Evolutionary conservation across 2,797 vertebrate genomes (phyloP), one percentile per base, ranked within the genome.

Genomic region (Austrolebias charrua): DNA sequence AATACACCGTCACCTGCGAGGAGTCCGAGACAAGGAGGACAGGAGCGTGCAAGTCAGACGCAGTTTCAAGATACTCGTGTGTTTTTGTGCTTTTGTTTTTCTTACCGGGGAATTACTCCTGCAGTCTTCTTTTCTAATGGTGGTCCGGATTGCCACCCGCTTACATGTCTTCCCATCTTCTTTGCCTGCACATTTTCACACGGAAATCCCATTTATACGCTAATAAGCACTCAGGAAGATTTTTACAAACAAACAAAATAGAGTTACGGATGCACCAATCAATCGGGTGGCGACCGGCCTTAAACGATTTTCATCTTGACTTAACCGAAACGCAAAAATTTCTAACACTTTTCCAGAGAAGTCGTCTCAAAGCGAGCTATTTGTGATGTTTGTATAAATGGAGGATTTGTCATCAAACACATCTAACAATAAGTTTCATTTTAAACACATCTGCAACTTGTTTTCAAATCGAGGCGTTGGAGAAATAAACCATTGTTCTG

Each of bases 81-180:
- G 7, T 29, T 10, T 58, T 10, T n/a, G n/a, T 7, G 45, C 12
- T 19, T 13, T 53, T n/a, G 28, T 35, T 13, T 64, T n/a, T 74
- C 96, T 95, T 92, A 99, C 98, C 82, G 96, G 94, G 45, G 92
- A 93, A 62, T 95, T 95, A 87, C 96, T 99, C 85, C 94, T 89
- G 82, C 98, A 99, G 80, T 98, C 97, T 20, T 96, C 95, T 90
- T 95, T 99, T 79, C 95, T 92, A 84, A 99, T 95, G 35, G 96
- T 93, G 42, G 96, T 98, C 82, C 96, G 95, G 81, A 99, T 96
- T 55, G 94, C 94, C 78, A 98, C 94, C 77, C 95, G 95, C 80
- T 98, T 97, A 80, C 97, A 99, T 63, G 95, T 94, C 82, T 94
- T 97, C 82, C 96, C 95, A 69, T 98, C 96, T 78, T 94, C 94